Evolutionary conservation across 2,888 invertebrate genomes (phyloP).

Genomic region (Venustoraphidia nigricollis): DNA sequence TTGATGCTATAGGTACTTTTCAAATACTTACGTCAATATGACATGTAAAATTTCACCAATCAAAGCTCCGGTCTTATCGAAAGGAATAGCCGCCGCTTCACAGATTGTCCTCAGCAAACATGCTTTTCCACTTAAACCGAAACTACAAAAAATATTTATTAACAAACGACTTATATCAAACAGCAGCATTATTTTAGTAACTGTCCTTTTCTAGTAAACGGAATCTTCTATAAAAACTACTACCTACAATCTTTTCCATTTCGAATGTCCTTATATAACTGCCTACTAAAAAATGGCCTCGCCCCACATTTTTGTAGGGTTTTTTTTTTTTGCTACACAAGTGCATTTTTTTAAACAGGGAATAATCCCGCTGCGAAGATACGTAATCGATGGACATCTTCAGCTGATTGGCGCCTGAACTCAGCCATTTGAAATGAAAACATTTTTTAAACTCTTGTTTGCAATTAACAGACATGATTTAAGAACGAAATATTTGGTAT

Average conservation of each 20-base stretch:
- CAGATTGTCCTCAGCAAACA: slow-evolving; percentile 64
- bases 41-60: slow-evolving; percentile 58
- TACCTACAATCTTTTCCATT: no score
- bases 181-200: background rate
- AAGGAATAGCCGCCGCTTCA: slow-evolving; percentile 52
- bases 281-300: no score
- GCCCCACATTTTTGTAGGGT: no score
- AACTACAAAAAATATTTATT: slow-evolving; percentile 29
- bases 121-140: slow-evolving; percentile 46
- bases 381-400: no score
- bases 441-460: no score
- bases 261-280: background rate
- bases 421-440: no score
- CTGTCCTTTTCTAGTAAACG: background rate
- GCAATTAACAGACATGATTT: no score
- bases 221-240: background rate
- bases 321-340: no score
- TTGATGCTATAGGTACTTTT: slow-evolving; percentile 6
- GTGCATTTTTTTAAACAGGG: no score
- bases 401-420: no score
- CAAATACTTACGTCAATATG: slow-evolving; percentile 46
- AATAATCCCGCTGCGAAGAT: no score
- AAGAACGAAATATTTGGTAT: no score
- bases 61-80: slow-evolving; percentile 43
- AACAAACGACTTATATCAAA: background rate